Evolutionary conservation across 2,113 vertebrate genomes (phyloP).

Genomic region (Edolisoma coerulescens): DNA sequence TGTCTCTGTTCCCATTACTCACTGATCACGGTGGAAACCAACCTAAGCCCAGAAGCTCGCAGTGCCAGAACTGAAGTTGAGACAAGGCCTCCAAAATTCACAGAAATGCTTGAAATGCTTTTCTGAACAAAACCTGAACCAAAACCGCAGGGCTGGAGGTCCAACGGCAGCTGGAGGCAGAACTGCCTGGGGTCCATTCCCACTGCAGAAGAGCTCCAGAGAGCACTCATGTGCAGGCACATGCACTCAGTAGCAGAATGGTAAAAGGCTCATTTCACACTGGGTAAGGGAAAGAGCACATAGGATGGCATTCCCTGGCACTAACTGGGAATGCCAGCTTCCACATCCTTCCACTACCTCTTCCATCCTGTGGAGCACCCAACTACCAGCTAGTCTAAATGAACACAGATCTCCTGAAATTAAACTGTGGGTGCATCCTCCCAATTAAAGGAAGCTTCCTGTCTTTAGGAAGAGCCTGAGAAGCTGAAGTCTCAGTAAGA

Average conservation of each 20-base stretch:
- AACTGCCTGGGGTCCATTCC: neutral
- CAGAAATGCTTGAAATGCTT: neutral
- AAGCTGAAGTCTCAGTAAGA: neutral
- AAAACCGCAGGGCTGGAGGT: neutral
- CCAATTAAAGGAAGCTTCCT: neutral
- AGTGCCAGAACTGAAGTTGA: neutral
- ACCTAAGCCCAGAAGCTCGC: neutral
- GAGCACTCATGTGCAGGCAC: neutral
- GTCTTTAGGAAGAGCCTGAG: neutral
- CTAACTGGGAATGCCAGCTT: neutral
- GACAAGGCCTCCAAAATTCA: neutral
- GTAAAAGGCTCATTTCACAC: neutral
- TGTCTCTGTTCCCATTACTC: neutral
- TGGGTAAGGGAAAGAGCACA: accelerated
- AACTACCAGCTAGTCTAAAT: neutral
- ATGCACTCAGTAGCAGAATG: accelerated
- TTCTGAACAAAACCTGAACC: neutral
- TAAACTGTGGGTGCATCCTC: neutral
- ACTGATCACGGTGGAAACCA: neutral
- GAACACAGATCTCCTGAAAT: neutral
- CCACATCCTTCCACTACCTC: neutral
- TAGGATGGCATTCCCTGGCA: accelerated
- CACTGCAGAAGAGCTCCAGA: neutral
- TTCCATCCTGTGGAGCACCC: neutral
- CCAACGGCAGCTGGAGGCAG: neutral